Percentiles rank a stretch among this genome's conserved stretches.
Conservation (phyloP, 2,113 vertebrate species). For the zebrafish (Danio rerio) region DNA sequence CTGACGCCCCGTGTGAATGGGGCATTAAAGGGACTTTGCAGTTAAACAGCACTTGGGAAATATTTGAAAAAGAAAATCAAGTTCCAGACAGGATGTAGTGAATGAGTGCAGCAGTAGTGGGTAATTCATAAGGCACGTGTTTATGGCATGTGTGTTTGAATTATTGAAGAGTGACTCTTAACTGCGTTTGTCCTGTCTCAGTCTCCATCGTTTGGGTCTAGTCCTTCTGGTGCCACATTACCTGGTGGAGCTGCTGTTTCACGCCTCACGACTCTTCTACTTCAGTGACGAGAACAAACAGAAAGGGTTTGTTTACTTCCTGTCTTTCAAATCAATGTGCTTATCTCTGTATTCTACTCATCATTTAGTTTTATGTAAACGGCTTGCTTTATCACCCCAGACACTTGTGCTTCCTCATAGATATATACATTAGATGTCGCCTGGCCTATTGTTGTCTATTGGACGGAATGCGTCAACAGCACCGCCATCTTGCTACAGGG, state of each 20-base stretch:
- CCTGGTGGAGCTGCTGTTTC: conserved; percentile 86
- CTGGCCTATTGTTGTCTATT: no score
- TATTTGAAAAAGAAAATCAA: no score
- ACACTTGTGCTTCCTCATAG: neutral
- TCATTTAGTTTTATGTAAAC: neutral
- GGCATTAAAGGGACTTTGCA: no score
- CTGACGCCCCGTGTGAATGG: no score
- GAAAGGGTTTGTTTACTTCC: conserved; percentile 76
- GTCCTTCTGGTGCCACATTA: conserved; percentile 85
- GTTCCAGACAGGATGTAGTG: no score
- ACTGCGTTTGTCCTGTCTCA: conserved; percentile 47
- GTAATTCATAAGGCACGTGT: neutral
- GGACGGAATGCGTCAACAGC: no score
- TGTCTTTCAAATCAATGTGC: neutral
- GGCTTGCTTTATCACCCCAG: neutral
- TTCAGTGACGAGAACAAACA: conserved; percentile 87
- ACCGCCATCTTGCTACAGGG: no score
- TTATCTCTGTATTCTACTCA: neutral
- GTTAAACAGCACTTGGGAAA: no score
- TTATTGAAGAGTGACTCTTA: neutral
- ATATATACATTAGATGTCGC: no score
- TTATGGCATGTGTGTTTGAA: neutral
- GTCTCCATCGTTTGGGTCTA: conserved; percentile 82
- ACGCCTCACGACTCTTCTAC: conserved; percentile 85
- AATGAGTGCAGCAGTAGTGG: neutral